Base-by-base conservation (phyloP, 2,888 invertebrate genomes). In the Phortica magna region DNA sequence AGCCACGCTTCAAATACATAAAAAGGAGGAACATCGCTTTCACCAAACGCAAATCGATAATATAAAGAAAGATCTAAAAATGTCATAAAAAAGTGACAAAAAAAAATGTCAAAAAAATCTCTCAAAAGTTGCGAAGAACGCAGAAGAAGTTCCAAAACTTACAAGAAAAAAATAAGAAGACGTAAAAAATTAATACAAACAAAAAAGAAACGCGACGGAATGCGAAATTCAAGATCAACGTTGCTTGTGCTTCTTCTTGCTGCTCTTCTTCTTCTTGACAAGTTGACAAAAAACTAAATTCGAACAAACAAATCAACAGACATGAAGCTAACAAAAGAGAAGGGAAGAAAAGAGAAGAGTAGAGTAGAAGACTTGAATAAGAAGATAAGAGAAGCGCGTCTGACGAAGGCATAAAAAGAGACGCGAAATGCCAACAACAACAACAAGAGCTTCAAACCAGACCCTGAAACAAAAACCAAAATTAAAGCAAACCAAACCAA, bases 201-300 rank as follows among this genome's bases (percentile, higher is more conserved):
- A 0, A 0, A 0, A 57, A n/a, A 57, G n/a, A 57, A 7, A 57
- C 57, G 19, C 57, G 19, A 10, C 48, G 83, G 83, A 84, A 88
- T 88, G 88, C 85, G 79, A 88, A 88, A 86, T 83, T 84, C 80
- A 79, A 83, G 80, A 88, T 87, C 88, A 84, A 31, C 31, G 31
- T 31, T 31, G n/a, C n/a, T n/a, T n/a, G n/a, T n/a, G n/a, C 31
- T 31, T 31, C 31, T 31, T 31, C 31, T 31, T 31, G 5, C 31
- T 31, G 3, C 31, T 31, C 31, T 31, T 31, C 31, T 4, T 31
- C 31, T 31, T 78, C 78, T 83, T 76, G 74, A 76, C 72, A 75
- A 61, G 48, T 55, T 76, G 31, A 7, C n/a, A 64, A 41, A 41
- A 12, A 72, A 67, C 53, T 75, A 55, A 78, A 74, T 14, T 42